Evolutionary conservation across 1,140 invertebrate genomes (phyloP), one percentile per base, ranked within the genome.

Genomic region (Drosophila pallidifrons): DNA sequence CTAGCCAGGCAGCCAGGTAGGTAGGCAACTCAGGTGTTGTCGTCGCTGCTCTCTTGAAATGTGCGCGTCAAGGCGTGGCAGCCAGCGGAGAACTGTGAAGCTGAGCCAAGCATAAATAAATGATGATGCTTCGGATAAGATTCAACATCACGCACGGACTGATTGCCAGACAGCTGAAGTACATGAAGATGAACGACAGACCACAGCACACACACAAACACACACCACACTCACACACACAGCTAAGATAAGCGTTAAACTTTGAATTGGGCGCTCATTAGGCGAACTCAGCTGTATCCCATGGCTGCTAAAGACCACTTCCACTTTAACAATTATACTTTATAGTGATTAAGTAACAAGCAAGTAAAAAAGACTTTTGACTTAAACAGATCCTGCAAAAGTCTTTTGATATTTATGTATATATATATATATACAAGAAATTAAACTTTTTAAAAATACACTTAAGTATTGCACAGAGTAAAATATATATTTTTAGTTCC

Each of bases 111-210:
- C 82, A 86, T 86, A 86, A 82, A 87, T 87, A 86, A 86, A 79
- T 86, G 82, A 86, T 79, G 82, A 66, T 86, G 78, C 82, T 66
- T 73, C 76, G 64, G 72, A 77, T 85, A 83, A 81, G 82, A 81
- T 85, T 85, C 78, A 75, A 41, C 61, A 77, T 45, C 82, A 83
- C 75, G 74, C 77, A 77, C 81, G 61, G 35, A 58, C 73, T 47
- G 60, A 69, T 60, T 63, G 61, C 46, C 46, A 63, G 47, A 59
- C 65, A 61, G 46, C 32, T 41, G 66, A 57, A 67, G 54, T 68
- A 41, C 66, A 68, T 52, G 41, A 74, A 68, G 64, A 74, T 60
- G 55, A 60, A 68, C 64, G 65, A 28, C 45, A 54, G 47, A 52
- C 15, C 38, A 46, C 7, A 60, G 15, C 20, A 6, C 49, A 32